A percentile compares a stretch with the other conserved stretches of the same genome.
Conservation (phyloP, 2,113 vertebrate genomes). For the Genyomyrus donnyi region DNA sequence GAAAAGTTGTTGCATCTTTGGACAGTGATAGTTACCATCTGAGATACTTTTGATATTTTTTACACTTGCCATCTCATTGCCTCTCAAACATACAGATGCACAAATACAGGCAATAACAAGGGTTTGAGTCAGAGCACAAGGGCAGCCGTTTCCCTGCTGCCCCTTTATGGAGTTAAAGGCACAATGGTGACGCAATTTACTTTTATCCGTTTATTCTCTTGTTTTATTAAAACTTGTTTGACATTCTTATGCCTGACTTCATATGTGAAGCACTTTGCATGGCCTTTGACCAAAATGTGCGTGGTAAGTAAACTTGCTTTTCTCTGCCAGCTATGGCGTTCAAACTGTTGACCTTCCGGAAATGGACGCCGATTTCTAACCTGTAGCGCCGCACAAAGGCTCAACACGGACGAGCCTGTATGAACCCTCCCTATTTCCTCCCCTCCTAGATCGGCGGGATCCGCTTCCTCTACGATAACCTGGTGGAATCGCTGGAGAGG, state of each 20-base stretch:
- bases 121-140: background rate
- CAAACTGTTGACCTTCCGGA: background rate
- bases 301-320: background rate
- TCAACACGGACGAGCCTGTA: background rate
- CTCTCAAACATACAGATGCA: background rate
- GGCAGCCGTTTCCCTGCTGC: background rate
- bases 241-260: background rate
- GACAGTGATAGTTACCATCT: background rate
- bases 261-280: background rate
- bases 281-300: background rate
- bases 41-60: background rate
- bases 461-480: conserved; percentile 93
- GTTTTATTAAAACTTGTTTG: background rate
- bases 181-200: background rate
- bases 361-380: background rate
- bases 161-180: background rate
- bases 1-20: background rate
- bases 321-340: background rate
- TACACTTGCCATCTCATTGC: background rate
- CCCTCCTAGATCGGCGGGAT: conserved; percentile 84
- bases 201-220: background rate
- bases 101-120: background rate
- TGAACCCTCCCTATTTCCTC: background rate
- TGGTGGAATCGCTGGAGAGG: conserved; percentile 90
- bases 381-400: background rate